Evolutionary conservation across 2,113 vertebrate species (phyloP).

Genomic region (Oceanites oceanicus): DNA sequence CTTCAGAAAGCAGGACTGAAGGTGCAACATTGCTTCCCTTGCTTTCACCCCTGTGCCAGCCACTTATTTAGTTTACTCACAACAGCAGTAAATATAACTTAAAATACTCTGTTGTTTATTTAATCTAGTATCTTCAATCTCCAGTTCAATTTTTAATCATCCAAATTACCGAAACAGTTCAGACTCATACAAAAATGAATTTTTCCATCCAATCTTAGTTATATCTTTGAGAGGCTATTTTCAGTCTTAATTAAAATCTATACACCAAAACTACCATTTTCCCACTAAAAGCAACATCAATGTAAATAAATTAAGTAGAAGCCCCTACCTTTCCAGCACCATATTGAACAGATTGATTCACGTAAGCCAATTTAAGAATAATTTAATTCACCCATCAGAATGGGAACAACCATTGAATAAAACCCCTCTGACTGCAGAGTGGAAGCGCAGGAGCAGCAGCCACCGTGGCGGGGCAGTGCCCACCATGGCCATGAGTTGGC

Average conservation of each 20-base stretch:
- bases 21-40: background rate
- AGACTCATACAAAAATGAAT: background rate
- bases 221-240: background rate
- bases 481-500: background rate
- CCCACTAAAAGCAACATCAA: background rate
- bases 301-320: background rate
- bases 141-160: background rate
- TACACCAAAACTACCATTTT: background rate
- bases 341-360: background rate
- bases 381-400: background rate
- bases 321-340: background rate
- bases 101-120: background rate
- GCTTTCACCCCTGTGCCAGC: background rate
- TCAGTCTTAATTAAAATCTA: constrained; percentile 28
- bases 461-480: background rate
- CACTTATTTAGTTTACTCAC: background rate
- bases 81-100: background rate
- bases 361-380: background rate
- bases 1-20: background rate
- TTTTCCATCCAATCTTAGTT: background rate
- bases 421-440: fast-evolving
- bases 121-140: background rate
- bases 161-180: background rate
- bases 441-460: fast-evolving
- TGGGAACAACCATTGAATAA: fast-evolving